Evolutionary conservation across 2,888 invertebrate species (phyloP).

Genomic region (Phania funesta): DNA sequence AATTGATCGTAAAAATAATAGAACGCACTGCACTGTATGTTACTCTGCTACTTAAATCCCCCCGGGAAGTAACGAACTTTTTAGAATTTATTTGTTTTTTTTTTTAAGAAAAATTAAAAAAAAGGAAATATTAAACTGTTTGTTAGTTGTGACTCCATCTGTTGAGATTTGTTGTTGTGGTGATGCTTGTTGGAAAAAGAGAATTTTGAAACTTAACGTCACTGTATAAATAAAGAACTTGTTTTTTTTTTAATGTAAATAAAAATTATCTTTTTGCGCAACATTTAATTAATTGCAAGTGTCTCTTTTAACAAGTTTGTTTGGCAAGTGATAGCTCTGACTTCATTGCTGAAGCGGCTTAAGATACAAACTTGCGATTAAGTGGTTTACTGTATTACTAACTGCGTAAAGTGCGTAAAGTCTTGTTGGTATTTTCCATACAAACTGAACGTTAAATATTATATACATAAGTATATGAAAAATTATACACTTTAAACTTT

Average conservation of each 20-base stretch:
- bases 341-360: too few relatives aligned
- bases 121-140: not conserved
- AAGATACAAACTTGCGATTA: too few relatives aligned
- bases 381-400: too few relatives aligned
- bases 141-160: not conserved
- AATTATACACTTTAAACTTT: too few relatives aligned
- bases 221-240: not conserved
- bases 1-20: conserved; percentile 45
- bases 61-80: conserved; percentile 2
- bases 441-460: too few relatives aligned
- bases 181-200: not conserved
- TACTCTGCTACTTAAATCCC: conserved; percentile 20
- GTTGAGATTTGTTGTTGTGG: not conserved
- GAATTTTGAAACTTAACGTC: not conserved
- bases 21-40: conserved; percentile 25
- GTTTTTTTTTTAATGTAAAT: not conserved
- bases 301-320: too few relatives aligned
- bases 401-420: too few relatives aligned
- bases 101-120: not conserved
- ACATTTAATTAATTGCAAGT: too few relatives aligned
- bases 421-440: too few relatives aligned
- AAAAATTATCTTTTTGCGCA: too few relatives aligned
- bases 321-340: too few relatives aligned
- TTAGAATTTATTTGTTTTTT: not conserved
- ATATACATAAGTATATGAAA: too few relatives aligned